Conservation (phyloP, 2,113 vertebrate genomes). For the Telmatochromis bifrenatus region DNA sequence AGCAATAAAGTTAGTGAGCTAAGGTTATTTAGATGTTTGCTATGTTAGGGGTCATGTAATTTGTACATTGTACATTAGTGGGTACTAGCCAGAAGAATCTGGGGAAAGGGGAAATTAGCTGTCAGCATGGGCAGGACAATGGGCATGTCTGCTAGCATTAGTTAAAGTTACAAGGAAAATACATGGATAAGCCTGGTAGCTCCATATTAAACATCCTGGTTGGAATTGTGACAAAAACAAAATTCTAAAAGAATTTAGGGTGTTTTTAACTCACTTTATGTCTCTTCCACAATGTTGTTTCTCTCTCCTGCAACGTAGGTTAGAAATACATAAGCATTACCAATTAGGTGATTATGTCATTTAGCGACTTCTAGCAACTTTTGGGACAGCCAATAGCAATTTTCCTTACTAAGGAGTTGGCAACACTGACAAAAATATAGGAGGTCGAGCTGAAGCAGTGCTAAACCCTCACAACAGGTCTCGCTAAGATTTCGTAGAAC, state of each 20-base stretch:
- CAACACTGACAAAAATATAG: neutral
- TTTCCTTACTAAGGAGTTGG: neutral
- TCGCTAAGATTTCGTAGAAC: neutral
- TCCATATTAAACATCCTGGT: neutral
- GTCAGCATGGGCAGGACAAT: neutral
- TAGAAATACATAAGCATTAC: neutral
- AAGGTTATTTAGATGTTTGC: neutral
- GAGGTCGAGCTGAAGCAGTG: neutral
- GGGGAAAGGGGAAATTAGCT: accelerated
- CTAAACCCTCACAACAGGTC: neutral
- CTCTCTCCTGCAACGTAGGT: neutral
- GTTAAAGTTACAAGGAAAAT: neutral
- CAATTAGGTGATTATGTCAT: neutral
- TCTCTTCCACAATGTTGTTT: neutral
- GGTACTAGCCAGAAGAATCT: neutral
- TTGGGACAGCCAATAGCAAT: neutral
- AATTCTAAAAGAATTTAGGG: neutral
- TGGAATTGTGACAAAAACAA: neutral
- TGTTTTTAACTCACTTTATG: neutral
- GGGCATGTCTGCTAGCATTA: neutral
- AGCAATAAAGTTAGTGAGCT: neutral
- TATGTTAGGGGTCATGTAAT: neutral
- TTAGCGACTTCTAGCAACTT: neutral
- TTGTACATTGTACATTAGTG: neutral
- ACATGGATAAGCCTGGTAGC: neutral